Evolutionary conservation across 2,113 vertebrate genomes (phyloP), one percentile per base, ranked within the genome.

Genomic region (Steatornis caripensis): DNA sequence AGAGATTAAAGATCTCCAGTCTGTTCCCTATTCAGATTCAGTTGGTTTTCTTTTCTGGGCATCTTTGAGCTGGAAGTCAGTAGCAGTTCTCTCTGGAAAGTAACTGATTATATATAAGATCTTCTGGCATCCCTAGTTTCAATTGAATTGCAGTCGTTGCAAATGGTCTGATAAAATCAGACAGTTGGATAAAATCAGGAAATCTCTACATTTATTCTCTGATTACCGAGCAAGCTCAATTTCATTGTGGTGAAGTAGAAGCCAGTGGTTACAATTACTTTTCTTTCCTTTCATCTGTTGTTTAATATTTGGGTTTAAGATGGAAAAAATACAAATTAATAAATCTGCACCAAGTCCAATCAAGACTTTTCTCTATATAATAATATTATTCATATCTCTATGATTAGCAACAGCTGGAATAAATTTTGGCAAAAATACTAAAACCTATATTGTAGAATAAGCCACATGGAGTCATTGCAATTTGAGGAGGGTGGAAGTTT

Each of bases 391-490:
- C 55, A 72, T 74, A 75, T 89, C 36, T 86, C 46, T 57, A 48
- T 86, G 87, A 94, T 93, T 87, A 95, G 71, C 41, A 95, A 74
- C 92, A 97, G 90, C 61, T 94, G 81, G 77, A 91, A 94, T 84
- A 93, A 75, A 84, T 95, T 93, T 89, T 60, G 93, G 82, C 27
- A 86, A 89, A 93, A 91, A 75, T 93, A 90, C 80, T 91, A 91
- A 85, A 85, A 88, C 30, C 26, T 72, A 13, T 71, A 46, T 64
- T 83, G 61, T 48, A 87, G 70, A 92, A 93, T 68, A 94, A 93
- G 55, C 61, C 82, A 78, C 55, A 88, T 68, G 77, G 64, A 90
- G 15, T 37, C 69, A 46, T 3, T 81, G 89, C 58, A 94, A 92
- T 83, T 71, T 87, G 92, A 95, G 57, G 54, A 95, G 58, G 26